Base-by-base conservation (phyloP, 2,888 invertebrate genomes). In the Caenorhabditis sp. region DNA sequence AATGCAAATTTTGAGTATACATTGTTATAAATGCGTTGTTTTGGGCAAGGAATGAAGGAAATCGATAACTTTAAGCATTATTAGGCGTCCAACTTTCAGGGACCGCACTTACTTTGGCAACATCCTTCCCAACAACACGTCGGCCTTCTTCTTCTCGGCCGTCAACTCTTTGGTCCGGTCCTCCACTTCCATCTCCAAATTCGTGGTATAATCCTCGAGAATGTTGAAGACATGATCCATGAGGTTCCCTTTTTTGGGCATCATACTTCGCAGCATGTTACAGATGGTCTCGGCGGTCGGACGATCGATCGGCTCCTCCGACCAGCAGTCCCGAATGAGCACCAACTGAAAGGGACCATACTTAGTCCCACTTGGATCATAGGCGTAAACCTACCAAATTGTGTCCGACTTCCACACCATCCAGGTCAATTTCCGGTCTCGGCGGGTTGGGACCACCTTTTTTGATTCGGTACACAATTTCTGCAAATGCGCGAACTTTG, bases 181-280 rank as follows among this genome's bases (percentile, higher is more conserved):
- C 46, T 84, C 83, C 0, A 86, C 85, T 62, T 77, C 85, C 46
- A 83, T 75, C 56, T 87, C 87, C 17, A 87, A 50, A 13, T 83
- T 83, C 0, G 74, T 83, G 0, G 87, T 86, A 55, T 87, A 87
- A 15, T 85, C 79, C 66, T 87, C 87, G 41, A 87, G 53, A 76
- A 86, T 86, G 13, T 81, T 79, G 75, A 87, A 87, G 20, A 87
- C 87, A 53, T 87, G 85, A 65, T 87, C 87, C 83, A 87, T 86
- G 32, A 87, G 68, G 53, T 85, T 87, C 9, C 73, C 70, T 7
- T 80, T 78, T 39, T 74, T 77, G 4, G 79, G 79, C 39, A 80
- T 63, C 66, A 81, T 79, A 43, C 35, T 70, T 17, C 37, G 50
- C 35, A 79, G 26, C 7, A 78, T 37, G 30, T 74, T 73, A 32